A percentile compares a stretch with the other conserved stretches of the same genome.
Conservation (phyloP, 2,113 vertebrate genomes). For the Platysternon megacephalum region DNA sequence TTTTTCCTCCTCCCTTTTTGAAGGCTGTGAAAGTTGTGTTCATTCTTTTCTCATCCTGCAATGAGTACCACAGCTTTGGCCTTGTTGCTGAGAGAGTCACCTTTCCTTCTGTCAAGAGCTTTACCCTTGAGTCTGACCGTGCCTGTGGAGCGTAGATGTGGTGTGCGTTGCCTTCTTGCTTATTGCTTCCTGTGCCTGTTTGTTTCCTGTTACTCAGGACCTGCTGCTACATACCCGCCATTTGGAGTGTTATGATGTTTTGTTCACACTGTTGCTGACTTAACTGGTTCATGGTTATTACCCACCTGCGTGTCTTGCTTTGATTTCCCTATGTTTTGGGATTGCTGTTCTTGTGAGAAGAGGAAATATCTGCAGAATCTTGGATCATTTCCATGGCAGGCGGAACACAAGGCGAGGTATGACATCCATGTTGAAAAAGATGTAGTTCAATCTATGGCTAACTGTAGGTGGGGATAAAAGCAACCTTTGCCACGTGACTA, state of each 20-base stretch:
- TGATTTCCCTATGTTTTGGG: background rate
- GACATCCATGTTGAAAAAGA: background rate
- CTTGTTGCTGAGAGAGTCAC: background rate
- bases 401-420: background rate
- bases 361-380: background rate
- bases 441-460: background rate
- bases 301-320: background rate
- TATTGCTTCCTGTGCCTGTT: background rate
- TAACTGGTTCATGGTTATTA: background rate
- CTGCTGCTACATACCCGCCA: background rate
- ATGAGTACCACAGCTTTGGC: background rate
- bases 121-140: background rate
- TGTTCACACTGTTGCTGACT: background rate
- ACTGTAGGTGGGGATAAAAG: background rate
- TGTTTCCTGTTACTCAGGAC: background rate
- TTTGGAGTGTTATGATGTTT: background rate
- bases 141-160: background rate
- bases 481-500: background rate
- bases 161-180: background rate
- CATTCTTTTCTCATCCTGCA: slow-evolving; percentile 28
- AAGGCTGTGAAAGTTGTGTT: background rate
- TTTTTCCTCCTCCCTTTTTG: background rate
- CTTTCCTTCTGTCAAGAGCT: background rate
- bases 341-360: background rate
- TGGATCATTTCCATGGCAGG: background rate